Evolutionary conservation across 2,797 vertebrate genomes (phyloP).

Genomic region (Macropodus opercularis): DNA sequence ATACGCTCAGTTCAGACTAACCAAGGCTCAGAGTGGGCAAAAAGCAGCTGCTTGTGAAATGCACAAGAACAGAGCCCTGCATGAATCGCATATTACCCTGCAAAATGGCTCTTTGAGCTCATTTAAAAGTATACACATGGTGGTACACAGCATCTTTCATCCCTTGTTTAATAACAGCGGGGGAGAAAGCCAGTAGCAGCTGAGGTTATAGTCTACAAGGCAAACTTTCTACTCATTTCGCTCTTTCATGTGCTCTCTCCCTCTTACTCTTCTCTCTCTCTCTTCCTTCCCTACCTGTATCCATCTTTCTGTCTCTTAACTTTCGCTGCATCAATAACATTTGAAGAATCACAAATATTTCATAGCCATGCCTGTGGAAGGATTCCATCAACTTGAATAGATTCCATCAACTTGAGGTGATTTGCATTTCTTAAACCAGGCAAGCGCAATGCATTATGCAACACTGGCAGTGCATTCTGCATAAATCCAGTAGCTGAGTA

Average conservation of each 20-base stretch:
- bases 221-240: conserved; percentile 35
- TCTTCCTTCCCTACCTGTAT: conserved; percentile 13
- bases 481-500: conserved; percentile 63
- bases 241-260: conserved; percentile 20
- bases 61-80: conserved; percentile 11
- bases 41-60: conserved; percentile 14
- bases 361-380: conserved; percentile 52
- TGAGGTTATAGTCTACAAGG: conserved; percentile 42
- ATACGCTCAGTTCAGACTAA: conserved; percentile 22
- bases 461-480: conserved; percentile 55
- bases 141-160: conserved; percentile 52
- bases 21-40: conserved; percentile 5
- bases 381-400: conserved; percentile 67
- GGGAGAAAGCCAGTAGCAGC: conserved; percentile 43
- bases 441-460: conserved; percentile 73
- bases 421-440: conserved; percentile 78
- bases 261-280: neutral
- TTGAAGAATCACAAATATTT: conserved; percentile 73
- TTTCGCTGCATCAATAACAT: conserved; percentile 52
- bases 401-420: conserved; percentile 67
- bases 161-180: conserved; percentile 61
- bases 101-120: conserved; percentile 51
- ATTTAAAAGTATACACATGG: conserved; percentile 52
- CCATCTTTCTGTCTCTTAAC: conserved; percentile 21
- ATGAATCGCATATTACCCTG: conserved; percentile 34